Conservation (phyloP, 2,888 invertebrate genomes). For the Drepanosiphum platanoidis region DNA sequence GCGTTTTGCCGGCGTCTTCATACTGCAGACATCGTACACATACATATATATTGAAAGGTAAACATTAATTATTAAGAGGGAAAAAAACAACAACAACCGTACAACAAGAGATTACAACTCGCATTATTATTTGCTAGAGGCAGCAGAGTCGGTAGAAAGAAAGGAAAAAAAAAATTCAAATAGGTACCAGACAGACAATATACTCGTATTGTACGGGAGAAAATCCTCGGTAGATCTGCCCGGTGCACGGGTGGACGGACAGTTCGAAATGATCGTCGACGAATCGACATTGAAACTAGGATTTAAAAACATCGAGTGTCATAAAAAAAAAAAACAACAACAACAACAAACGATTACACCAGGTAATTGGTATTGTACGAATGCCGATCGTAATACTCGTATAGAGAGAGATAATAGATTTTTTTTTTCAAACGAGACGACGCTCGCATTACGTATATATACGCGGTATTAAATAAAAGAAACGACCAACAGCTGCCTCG, state of each 20-base stretch:
- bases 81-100: not conserved
- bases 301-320: no score
- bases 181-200: no score
- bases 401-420: not conserved
- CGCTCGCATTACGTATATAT: not conserved
- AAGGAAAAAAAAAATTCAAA: no score
- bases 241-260: no score
- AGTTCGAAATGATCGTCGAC: no score
- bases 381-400: not conserved
- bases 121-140: not conserved
- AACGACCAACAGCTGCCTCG: slow-evolving; percentile 36
- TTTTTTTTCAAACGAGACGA: not conserved
- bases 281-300: no score
- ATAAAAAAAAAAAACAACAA: not conserved
- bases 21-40: not conserved
- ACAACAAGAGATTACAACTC: not conserved
- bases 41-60: not conserved
- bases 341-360: not conserved
- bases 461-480: no score
- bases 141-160: no score
- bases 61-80: slow-evolving; percentile 6
- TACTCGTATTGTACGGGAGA: no score
- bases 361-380: slow-evolving; percentile 2
- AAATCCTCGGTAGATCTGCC: no score
- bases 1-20: not conserved